phyloP scores from a whole-genome alignment of 2,113 vertebrate genomes.

The Todiramphus saurophagus region DNA sequence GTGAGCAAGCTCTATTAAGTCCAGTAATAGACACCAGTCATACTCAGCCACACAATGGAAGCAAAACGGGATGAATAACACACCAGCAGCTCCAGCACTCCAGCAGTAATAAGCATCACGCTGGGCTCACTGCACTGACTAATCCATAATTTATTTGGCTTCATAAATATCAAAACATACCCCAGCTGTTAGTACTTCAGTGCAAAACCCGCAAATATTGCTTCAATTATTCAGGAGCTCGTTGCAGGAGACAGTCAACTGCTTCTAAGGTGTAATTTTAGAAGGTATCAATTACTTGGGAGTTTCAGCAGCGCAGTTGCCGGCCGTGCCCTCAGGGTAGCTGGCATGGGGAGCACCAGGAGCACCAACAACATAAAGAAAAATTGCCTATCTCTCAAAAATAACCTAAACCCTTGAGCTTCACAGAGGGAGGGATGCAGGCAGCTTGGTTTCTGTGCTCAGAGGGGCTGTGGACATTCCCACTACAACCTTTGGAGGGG shows the following conservation, averaged over 20 bases:
- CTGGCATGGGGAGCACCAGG: neutral
- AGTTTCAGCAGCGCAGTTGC: neutral
- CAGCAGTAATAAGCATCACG: constrained; percentile 52
- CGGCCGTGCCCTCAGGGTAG: neutral
- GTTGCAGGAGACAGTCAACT: neutral
- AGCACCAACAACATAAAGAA: neutral
- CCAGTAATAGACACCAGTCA: constrained; percentile 23
- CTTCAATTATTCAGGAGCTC: constrained; percentile 66
- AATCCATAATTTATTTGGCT: constrained; percentile 62
- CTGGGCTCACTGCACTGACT: constrained; percentile 38
- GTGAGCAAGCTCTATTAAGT: constrained; percentile 54
- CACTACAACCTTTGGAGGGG: neutral
- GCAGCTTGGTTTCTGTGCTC: rapidly evolving
- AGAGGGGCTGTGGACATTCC: neutral
- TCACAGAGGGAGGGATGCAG: neutral
- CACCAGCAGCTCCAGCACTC: neutral
- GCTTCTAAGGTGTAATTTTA: constrained; percentile 17
- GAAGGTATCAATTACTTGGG: neutral
- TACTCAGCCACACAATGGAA: constrained; percentile 13
- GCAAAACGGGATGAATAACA: constrained; percentile 9
- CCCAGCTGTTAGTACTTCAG: constrained; percentile 61
- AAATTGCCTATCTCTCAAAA: neutral
- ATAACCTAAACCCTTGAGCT: neutral
- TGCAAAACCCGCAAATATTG: constrained; percentile 41
- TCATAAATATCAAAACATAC: constrained; percentile 66